Evolutionary conservation across 2,113 vertebrate genomes (phyloP), one percentile per base, ranked within the genome.

Genomic region (Numida meleagris): DNA sequence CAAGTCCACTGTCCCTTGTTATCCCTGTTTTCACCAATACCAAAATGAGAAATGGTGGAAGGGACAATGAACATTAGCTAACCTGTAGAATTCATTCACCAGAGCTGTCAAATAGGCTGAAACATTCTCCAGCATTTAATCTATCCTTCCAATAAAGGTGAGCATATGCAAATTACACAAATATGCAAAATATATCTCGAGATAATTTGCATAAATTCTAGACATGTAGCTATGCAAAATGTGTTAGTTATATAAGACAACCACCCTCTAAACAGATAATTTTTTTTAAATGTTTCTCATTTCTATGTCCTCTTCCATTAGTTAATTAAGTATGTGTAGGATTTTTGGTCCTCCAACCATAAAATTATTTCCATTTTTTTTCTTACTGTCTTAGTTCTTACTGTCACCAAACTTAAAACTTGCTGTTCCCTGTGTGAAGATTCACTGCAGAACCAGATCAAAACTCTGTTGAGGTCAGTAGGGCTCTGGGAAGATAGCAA

Each of bases 191-290:
- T 46, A 4, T 55, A 83, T 80, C 55, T 33, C 88, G 79, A 68
- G 89, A 63, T 23, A 91, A 78, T 91, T 86, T 90, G 34, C 86
- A 83, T 67, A 83, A 94, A 95, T 75, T 21, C 46, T 42, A 96
- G 88, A 90, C 88, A 74, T 42, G 59, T 63, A 86, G 51, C 82
- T 91, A 72, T 91, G 57, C 25, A 83, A 93, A 90, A 74, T 90
- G 31, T 71, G 33, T 50, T 67, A 63, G 55, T 91, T 93, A 36
- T 48, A 11, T 85, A 86, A 93, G 72, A 90, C 45, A 77, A 80
- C 18, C 33, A 70, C 50, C 5, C 7, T 81, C 38, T 67, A 74
- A 91, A 70, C 38, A 89, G 58, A 76, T 73, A 27, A n/a, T 58
- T 71, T 68, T 25, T 53, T 77, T 82, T 72, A 45, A 82, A 75